A percentile compares a stretch with the other conserved stretches of the same genome.
Conservation (phyloP, 2,113 vertebrate genomes). For the Peromyscus californicus region DNA sequence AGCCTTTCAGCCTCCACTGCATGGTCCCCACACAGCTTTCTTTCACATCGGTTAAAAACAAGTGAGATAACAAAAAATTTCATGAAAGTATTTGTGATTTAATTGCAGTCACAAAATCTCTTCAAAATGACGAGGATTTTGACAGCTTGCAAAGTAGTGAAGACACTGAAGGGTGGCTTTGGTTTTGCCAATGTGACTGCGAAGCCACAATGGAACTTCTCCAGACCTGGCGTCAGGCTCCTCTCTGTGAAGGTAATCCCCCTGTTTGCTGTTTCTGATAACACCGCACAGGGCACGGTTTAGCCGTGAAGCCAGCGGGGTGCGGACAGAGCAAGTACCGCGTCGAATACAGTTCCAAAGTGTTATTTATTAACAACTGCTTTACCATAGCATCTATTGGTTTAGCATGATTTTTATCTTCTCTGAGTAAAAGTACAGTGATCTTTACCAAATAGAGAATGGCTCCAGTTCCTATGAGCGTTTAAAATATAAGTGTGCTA, state of each 20-base stretch:
- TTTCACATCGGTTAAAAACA: conserved; percentile 59
- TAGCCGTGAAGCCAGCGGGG: conserved; percentile 51
- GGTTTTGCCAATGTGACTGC: conserved; percentile 83
- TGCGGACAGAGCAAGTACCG: conserved; percentile 38
- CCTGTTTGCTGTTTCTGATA: neutral
- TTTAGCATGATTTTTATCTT: conserved; percentile 69
- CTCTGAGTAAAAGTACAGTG: conserved; percentile 67
- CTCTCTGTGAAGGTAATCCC: conserved; percentile 93
- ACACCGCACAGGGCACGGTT: neutral
- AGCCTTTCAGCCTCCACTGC: conserved; percentile 37
- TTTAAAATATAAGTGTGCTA: neutral
- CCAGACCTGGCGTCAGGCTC: conserved; percentile 85
- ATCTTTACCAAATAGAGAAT: conserved; percentile 69
- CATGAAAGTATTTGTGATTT: conserved; percentile 68
- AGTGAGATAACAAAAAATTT: neutral
- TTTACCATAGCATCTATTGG: conserved; percentile 64
- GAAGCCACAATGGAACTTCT: conserved; percentile 81
- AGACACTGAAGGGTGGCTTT: conserved; percentile 88
- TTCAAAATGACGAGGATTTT: conserved; percentile 93
- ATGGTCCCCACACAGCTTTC: conserved; percentile 19
- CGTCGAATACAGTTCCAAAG: conserved; percentile 61
- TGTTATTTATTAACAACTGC: conserved; percentile 39
- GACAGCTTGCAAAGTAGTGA: conserved; percentile 89
- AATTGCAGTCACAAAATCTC: conserved; percentile 68
- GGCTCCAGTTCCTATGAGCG: conserved; percentile 61